Percentiles rank a stretch among this genome's conserved stretches.
Conservation (phyloP, 1,140 invertebrate genomes). For the Atta texana region DNA sequence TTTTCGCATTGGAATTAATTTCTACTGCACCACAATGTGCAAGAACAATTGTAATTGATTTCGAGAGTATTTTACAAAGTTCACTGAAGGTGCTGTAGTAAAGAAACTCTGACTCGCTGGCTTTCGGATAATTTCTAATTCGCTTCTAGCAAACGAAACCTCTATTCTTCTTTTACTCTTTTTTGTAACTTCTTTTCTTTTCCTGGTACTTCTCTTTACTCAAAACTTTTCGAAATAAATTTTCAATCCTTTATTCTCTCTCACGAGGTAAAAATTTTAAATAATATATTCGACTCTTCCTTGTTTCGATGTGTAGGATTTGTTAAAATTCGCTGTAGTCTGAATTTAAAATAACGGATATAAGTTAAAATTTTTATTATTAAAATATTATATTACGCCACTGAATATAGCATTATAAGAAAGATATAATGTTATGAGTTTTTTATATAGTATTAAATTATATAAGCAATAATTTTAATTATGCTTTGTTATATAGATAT, state of each 20-base stretch:
- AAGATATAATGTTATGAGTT: background rate
- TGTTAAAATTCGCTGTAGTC: background rate
- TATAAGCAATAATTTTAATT: background rate
- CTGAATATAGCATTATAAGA: background rate
- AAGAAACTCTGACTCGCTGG: conserved; percentile 70
- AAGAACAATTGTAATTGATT: conserved; percentile 46
- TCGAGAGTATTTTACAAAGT: conserved; percentile 77
- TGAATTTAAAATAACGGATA: background rate
- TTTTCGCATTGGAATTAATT: conserved; percentile 10
- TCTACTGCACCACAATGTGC: background rate
- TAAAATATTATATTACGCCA: background rate
- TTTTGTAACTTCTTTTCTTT: background rate
- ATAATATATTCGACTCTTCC: background rate
- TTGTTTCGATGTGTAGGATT: background rate
- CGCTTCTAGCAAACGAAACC: conserved; percentile 55
- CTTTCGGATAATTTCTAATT: conserved; percentile 70
- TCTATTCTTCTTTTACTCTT: background rate
- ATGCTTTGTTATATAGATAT: background rate
- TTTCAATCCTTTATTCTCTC: conserved; percentile 21
- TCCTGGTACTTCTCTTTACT: conserved; percentile 44
- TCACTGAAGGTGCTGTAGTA: conserved; percentile 78
- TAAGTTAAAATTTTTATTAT: background rate
- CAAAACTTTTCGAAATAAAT: conserved; percentile 66
- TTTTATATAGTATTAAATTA: background rate
- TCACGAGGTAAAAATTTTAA: conserved; percentile 1